Base-by-base conservation (phyloP, 2,888 invertebrate genomes). In the Pristionchus mayeri region DNA sequence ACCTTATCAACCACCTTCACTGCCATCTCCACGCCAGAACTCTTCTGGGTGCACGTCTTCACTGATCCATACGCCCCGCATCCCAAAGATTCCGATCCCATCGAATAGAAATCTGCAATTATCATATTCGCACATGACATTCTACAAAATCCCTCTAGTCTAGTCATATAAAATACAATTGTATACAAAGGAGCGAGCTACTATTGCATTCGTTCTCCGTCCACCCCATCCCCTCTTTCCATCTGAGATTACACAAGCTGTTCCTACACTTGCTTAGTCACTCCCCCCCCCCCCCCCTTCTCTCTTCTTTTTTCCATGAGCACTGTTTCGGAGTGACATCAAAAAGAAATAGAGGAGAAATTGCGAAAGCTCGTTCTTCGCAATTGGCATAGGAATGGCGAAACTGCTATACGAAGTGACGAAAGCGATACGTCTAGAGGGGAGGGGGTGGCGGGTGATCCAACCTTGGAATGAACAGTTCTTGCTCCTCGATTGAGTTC, bases 51-150 rank as follows among this genome's bases (percentile, higher is more conserved):
- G 83, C 90, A 91, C 18, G 92, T 92, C 13, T 86, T 89, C 37
- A 92, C 92, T 52, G 87, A 87, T n/a, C 90, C 92, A 83, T 97
- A 98, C 85, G 98, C 97, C 89, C 98, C 98, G 94, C 97, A 96
- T 90, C 98, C 98, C 93, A 98, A 95, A 91, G 97, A 95, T 94
- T 98, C 98, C 87, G 97, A 97, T 86, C 97, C 97, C 92, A 98
- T 94, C 94, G 96, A 96, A 95, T 98, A 98, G 92, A 97, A 95
- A 94, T 98, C 98, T 97, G 94, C 89, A 93, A 91, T 34, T 34
- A 76, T 18, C 24, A n/a, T 34, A 16, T 48, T 75, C n/a, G n/a
- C n/a, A n/a, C n/a, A n/a, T n/a, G n/a, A n/a, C n/a, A n/a, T n/a
- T n/a, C n/a, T n/a, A n/a, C n/a, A n/a, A n/a, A n/a, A n/a, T n/a